Evolutionary conservation across 2,113 vertebrate species (phyloP).

Genomic region (Vulpes ferrilata): DNA sequence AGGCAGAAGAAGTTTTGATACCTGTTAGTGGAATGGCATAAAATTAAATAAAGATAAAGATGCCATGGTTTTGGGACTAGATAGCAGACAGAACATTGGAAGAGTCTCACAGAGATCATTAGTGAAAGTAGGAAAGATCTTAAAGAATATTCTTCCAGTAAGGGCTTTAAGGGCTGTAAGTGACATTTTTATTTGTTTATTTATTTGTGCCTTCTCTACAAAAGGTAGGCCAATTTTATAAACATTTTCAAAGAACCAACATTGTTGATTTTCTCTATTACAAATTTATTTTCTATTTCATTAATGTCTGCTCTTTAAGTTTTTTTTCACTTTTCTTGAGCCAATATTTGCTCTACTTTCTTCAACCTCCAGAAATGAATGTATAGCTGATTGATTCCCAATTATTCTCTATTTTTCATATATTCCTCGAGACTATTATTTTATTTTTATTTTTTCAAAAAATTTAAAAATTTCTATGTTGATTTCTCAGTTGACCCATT

Average conservation of each 20-base stretch:
- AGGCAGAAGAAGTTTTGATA: background rate
- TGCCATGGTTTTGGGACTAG: background rate
- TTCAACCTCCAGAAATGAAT: background rate
- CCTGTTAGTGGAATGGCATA: background rate
- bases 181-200: background rate
- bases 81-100: background rate
- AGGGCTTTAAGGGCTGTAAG: background rate
- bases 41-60: background rate
- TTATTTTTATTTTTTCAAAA: background rate
- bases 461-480: background rate
- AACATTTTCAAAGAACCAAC: background rate
- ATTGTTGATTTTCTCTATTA: background rate
- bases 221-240: background rate
- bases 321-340: background rate
- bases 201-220: background rate
- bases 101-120: background rate
- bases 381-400: background rate
- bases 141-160: background rate
- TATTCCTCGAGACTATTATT: background rate
- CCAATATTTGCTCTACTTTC: background rate
- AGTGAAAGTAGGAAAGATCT: background rate
- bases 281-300: background rate
- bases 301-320: background rate
- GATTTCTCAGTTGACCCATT: slow-evolving; percentile 2
- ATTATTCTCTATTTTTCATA: background rate